Conservation (phyloP, 2,113 vertebrate genomes). For the Corythornis cristatus region DNA sequence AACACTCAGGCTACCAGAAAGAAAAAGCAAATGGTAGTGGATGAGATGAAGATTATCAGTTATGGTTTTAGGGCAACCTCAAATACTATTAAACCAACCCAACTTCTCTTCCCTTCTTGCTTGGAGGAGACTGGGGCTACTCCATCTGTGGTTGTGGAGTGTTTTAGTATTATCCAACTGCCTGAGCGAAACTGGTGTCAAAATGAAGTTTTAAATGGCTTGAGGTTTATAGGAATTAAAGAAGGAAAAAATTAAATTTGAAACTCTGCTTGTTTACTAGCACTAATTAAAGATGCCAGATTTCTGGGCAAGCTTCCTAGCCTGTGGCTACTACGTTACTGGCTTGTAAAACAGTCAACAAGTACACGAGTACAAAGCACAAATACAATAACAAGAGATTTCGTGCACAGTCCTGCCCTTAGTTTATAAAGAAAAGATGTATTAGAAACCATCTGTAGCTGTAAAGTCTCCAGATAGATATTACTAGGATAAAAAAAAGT, state of each 20-base stretch:
- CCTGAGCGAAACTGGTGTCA: slow-evolving; percentile 52
- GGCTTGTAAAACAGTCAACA: slow-evolving; percentile 69
- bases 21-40: not conserved
- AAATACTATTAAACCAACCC: slow-evolving; percentile 39
- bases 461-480: not conserved
- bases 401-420: slow-evolving; percentile 45
- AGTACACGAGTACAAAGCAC: slow-evolving; percentile 54
- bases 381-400: slow-evolving; percentile 59
- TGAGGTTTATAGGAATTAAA: slow-evolving; percentile 67
- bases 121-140: not conserved
- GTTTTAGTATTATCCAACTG: slow-evolving; percentile 51
- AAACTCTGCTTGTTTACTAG: slow-evolving; percentile 71
- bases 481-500: not conserved
- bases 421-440: slow-evolving; percentile 43
- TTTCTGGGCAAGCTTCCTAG: slow-evolving; percentile 71
- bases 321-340: slow-evolving; percentile 71
- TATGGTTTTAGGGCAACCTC: slow-evolving; percentile 12
- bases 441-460: slow-evolving; percentile 30
- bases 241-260: slow-evolving; percentile 72
- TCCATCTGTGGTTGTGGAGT: slow-evolving; percentile 34
- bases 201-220: slow-evolving; percentile 62
- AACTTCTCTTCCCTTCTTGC: slow-evolving; percentile 28
- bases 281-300: slow-evolving; percentile 71
- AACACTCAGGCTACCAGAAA: not conserved
- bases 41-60: slow-evolving; percentile 33